These are phyloP conservation scores for Scaptomyza tumidula DNA, from an alignment of 2,888 invertebrate species.

Conservation along the genomic window DNA sequence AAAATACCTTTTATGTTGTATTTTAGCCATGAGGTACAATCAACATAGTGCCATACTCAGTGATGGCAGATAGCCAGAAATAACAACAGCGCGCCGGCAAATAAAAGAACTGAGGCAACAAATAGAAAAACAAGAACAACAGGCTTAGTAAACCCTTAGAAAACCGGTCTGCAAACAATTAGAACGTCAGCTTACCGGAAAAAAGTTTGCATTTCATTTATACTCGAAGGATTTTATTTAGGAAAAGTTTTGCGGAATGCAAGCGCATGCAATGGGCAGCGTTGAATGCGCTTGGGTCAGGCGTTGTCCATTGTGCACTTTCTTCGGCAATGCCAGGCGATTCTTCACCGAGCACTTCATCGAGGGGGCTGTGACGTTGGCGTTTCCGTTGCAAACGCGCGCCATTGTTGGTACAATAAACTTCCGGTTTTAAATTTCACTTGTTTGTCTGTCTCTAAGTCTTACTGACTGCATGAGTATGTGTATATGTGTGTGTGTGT, in stretches of 20 bases:
- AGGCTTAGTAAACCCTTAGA: slow-evolving; percentile 34
- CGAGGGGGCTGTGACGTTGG: slow-evolving; percentile 14
- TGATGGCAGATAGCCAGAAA: slow-evolving; percentile 37
- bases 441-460: slow-evolving; percentile 34
- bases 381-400: slow-evolving; percentile 63
- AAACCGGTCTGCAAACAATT: slow-evolving; percentile 68
- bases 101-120: slow-evolving; percentile 9
- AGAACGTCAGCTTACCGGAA: slow-evolving; percentile 78
- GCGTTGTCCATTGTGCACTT: slow-evolving; percentile 36
- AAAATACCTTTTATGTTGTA: slow-evolving; percentile 18
- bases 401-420: slow-evolving; percentile 72
- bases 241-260: slow-evolving; percentile 51
- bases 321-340: slow-evolving; percentile 37
- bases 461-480: background rate
- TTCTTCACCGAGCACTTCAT: slow-evolving; percentile 46
- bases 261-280: slow-evolving; percentile 42
- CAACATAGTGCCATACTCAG: slow-evolving; percentile 44
- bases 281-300: slow-evolving; percentile 25
- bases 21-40: slow-evolving; percentile 24
- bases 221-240: slow-evolving; percentile 71
- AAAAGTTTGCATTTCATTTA: slow-evolving; percentile 80
- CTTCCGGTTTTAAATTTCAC: slow-evolving; percentile 76
- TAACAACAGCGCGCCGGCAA: slow-evolving; percentile 17
- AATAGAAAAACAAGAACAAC: slow-evolving; percentile 25
- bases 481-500: slow-evolving; percentile 4